Base-by-base conservation (phyloP, 2,888 invertebrate genomes). In the Eilema griseolum region DNA sequence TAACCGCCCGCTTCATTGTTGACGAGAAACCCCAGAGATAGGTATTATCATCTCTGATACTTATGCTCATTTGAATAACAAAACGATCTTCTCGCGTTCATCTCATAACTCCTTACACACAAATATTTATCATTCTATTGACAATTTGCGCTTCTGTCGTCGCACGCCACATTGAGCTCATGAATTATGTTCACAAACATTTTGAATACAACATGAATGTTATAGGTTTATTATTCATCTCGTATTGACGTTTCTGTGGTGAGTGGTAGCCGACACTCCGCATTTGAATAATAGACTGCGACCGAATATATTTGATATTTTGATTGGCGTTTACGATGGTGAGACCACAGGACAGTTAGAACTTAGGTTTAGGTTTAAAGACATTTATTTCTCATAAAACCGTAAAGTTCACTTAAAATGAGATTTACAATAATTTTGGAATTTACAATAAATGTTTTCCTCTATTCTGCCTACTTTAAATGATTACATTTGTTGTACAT, bases 161-260 rank as follows among this genome's bases (percentile, higher is more conserved):
- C 70, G 80, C 76, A 77, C 83, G 84, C 81, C 75, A 84, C 89
- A 88, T 89, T 86, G 89, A 76, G 65, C 84, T 67, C 66, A 72
- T 85, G 83, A 88, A 74, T 87, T 85, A 89, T 86, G 82, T 83
- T 59, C 82, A 72, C 86, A 89, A 89, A 90, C 86, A 90, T 88
- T 86, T 80, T 82, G 83, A 83, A 79, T 82, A 76, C 74, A 70
- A 73, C 73, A 74, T 69, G 60, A 74, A 72, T 69, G 61, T 57
- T 70, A 71, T 69, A 71, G 77, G 69, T 75, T 71, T 80, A 79
- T 74, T 82, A 82, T 83, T 82, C 81, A 81, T 83, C 66, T 77
- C 71, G 26, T 83, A 81, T 84, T 80, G 82, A 78, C 78, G 74
- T 76, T 69, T 75, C 75, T 69, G 62, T 67, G 71, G 56, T 67